These are phyloP conservation scores for Ferdinandea cuprea DNA, from an alignment of 2,888 invertebrate genomes.

Conservation along the genomic window DNA sequence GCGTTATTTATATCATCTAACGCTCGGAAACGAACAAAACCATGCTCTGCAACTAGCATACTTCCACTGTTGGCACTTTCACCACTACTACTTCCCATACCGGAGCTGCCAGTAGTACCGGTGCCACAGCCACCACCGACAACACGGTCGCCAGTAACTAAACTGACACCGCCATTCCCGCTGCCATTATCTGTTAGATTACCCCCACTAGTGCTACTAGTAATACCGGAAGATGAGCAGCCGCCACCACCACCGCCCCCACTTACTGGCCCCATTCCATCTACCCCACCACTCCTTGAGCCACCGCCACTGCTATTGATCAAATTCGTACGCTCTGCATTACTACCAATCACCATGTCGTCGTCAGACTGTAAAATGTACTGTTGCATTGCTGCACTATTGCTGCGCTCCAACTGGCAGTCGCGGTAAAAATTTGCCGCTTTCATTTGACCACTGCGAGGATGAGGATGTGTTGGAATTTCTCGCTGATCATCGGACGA, in stretches of 20 bases:
- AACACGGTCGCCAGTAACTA: slow-evolving; percentile 75
- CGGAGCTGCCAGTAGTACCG: slow-evolving; percentile 70
- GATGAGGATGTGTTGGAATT: slow-evolving; percentile 71
- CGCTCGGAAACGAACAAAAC: slow-evolving; percentile 92
- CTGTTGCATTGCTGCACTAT: slow-evolving; percentile 74
- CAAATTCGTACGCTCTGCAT: slow-evolving; percentile 81
- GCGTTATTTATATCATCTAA: slow-evolving; percentile 84
- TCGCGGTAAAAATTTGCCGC: slow-evolving; percentile 63
- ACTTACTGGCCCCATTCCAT: slow-evolving; percentile 53
- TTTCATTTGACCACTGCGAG: slow-evolving; percentile 66
- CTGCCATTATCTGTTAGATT: slow-evolving; percentile 73
- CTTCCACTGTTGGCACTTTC: slow-evolving; percentile 86
- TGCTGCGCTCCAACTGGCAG: slow-evolving; percentile 75
- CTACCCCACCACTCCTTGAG: slow-evolving; percentile 57
- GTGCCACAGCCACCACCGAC: slow-evolving; percentile 59
- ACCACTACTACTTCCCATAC: slow-evolving; percentile 83
- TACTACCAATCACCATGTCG: slow-evolving; percentile 79
- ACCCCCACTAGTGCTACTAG: slow-evolving; percentile 73
- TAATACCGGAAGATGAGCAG: slow-evolving; percentile 71
- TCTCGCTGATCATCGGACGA: slow-evolving; percentile 74
- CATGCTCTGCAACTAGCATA: slow-evolving; percentile 95
- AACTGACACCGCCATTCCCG: slow-evolving; percentile 51
- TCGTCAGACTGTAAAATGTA: slow-evolving; percentile 77
- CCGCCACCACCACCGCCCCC: slow-evolving; percentile 58
- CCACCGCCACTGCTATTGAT: slow-evolving; percentile 77